A percentile compares a stretch with the other conserved stretches of the same genome.
These are phyloP conservation scores for Hecatera dysodea DNA, from an alignment of 2,888 invertebrate species.

Conservation along the genomic window DNA sequence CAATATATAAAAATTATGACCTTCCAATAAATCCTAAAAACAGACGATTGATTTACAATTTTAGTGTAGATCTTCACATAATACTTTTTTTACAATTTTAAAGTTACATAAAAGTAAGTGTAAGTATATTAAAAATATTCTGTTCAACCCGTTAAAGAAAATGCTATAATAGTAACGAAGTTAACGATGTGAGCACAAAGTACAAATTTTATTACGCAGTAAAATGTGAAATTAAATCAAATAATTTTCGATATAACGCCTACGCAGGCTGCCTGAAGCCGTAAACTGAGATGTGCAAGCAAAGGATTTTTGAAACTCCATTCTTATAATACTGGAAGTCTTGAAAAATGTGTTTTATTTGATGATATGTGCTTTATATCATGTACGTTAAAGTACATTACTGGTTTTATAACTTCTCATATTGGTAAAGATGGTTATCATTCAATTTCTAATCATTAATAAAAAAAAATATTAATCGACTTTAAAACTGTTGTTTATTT, in stretches of 20 bases:
- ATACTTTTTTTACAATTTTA: neutral
- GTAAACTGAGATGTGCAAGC: conserved; percentile 58
- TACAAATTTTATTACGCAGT: conserved; percentile 70
- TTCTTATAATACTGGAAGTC: conserved; percentile 40
- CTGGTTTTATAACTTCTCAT: conserved; percentile 4
- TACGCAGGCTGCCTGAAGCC: conserved; percentile 30
- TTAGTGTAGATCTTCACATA: neutral
- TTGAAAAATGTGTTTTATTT: neutral
- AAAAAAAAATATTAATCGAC: too few species aligned
- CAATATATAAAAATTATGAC: neutral
- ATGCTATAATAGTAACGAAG: conserved; percentile 40
- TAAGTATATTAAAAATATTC: conserved; percentile 36
- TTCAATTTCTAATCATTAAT: too few species aligned
- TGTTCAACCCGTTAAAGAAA: conserved; percentile 31
- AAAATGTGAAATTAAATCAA: conserved; percentile 72
- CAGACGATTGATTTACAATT: neutral
- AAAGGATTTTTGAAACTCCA: conserved; percentile 48
- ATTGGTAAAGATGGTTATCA: neutral
- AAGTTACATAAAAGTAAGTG: neutral
- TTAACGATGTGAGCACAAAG: conserved; percentile 61
- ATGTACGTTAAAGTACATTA: neutral
- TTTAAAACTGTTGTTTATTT: too few species aligned
- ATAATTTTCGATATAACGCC: conserved; percentile 67
- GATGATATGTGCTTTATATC: conserved; percentile 20
- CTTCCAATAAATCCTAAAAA: neutral